Percentiles rank a stretch among this genome's conserved stretches.
Conservation (phyloP, 2,113 vertebrate species). For the Boleophthalmus pectinirostris region DNA sequence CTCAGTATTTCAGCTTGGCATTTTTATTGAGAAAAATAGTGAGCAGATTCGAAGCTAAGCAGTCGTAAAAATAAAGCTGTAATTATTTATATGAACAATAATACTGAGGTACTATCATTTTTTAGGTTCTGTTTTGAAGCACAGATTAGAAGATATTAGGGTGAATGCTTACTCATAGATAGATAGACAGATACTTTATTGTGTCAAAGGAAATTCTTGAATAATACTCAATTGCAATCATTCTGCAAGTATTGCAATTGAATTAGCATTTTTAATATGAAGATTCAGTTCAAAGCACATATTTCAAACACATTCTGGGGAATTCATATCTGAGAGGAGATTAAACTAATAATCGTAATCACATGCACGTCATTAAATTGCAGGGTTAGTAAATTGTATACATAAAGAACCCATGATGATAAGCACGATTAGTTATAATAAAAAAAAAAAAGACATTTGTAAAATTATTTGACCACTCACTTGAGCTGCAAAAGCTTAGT, state of each 20-base stretch:
- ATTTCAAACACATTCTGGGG: background rate
- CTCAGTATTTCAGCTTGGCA: background rate
- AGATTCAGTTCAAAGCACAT: too few relatives aligned
- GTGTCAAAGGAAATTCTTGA: too few relatives aligned
- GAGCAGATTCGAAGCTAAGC: background rate
- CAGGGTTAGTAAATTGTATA: too few relatives aligned
- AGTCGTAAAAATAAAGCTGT: background rate
- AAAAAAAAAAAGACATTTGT: too few relatives aligned
- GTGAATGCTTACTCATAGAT: too few relatives aligned
- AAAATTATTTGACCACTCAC: background rate
- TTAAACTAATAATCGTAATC: background rate
- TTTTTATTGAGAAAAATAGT: background rate
- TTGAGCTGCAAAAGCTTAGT: background rate
- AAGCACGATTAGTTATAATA: background rate
- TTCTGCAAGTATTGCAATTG: too few relatives aligned
- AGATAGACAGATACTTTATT: too few relatives aligned
- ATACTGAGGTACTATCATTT: background rate
- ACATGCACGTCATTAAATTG: too few relatives aligned
- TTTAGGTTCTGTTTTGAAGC: background rate
- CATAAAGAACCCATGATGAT: too few relatives aligned
- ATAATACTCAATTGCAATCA: too few relatives aligned
- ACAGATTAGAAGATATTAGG: background rate
- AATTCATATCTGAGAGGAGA: background rate
- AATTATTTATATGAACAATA: background rate
- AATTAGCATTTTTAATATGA: too few relatives aligned